These are phyloP conservation scores for Drosophila niveifrons DNA, from an alignment of 2,888 invertebrate genomes.

Conservation along the genomic window DNA sequence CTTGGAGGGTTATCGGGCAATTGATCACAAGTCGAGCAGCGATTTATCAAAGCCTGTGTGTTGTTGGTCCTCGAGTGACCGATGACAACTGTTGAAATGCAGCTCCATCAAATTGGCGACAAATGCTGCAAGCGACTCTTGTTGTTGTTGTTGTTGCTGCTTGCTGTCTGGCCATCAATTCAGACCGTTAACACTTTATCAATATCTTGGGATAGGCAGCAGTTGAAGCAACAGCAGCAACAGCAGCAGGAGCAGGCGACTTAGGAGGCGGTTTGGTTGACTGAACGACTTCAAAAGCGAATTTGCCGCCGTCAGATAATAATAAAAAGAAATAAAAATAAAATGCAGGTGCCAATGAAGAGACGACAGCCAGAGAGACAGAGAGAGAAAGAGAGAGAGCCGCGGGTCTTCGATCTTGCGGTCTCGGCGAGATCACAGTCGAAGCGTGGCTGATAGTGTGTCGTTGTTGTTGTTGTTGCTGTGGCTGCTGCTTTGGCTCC, in stretches of 20 bases:
- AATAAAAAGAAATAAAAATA: conserved; percentile 34
- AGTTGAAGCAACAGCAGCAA: not conserved
- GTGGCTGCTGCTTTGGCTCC: conserved; percentile 40
- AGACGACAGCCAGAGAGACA: conserved; percentile 14
- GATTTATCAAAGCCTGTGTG: conserved; percentile 42
- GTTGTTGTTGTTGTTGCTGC: not conserved
- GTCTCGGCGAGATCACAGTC: conserved; percentile 60
- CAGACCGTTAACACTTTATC: conserved; percentile 62
- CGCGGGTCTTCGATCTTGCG: conserved; percentile 47
- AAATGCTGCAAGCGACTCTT: conserved; percentile 42
- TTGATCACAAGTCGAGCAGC: conserved; percentile 30
- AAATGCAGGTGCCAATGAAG: conserved; percentile 60
- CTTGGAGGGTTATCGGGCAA: conserved; percentile 42
- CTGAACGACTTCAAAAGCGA: conserved; percentile 60
- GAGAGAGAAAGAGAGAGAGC: conserved; percentile 11
- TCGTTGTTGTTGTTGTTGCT: conserved; percentile 24
- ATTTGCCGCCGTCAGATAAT: conserved; percentile 60
- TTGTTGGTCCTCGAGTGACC: conserved; percentile 19
- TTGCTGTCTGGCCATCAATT: conserved; percentile 48
- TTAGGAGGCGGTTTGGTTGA: conserved; percentile 62
- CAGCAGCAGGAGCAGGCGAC: conserved; percentile 23
- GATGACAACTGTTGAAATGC: conserved; percentile 51
- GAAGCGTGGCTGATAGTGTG: conserved; percentile 58
- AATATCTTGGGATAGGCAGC: conserved; percentile 47
- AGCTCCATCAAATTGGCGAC: conserved; percentile 60